These are phyloP conservation scores for Geophilus truncorum DNA, from an alignment of 2,888 invertebrate genomes.

Conservation along the genomic window DNA sequence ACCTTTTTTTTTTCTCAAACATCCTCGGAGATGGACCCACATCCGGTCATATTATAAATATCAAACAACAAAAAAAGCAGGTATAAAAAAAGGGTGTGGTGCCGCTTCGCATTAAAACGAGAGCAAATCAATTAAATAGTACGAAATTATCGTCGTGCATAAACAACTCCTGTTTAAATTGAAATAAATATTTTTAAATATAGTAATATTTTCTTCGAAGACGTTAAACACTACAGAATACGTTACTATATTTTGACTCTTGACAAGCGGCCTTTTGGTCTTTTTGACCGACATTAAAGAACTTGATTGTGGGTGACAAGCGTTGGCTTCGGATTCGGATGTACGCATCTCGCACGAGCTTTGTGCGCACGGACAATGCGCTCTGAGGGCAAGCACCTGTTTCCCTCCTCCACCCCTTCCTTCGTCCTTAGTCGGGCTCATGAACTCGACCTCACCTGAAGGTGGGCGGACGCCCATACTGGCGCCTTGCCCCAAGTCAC, in stretches of 20 bases:
- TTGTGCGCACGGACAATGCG: constrained; percentile 27
- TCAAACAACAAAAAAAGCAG: background rate
- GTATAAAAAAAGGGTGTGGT: constrained; percentile 1
- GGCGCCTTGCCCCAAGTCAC: constrained; percentile 21
- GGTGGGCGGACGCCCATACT: constrained; percentile 23
- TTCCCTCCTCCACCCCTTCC: constrained; percentile 5
- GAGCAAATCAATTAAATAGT: constrained; percentile 4
- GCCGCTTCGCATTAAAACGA: background rate
- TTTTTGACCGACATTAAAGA: background rate
- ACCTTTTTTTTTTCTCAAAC: background rate
- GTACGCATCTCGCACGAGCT: constrained; percentile 16
- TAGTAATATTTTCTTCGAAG: too few relatives aligned
- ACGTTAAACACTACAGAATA: too few relatives aligned
- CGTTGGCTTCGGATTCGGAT: constrained; percentile 23
- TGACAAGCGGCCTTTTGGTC: background rate
- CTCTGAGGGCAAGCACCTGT: constrained; percentile 22
- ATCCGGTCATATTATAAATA: background rate
- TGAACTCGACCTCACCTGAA: constrained; percentile 25
- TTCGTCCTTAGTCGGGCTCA: constrained; percentile 13
- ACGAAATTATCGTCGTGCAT: background rate
- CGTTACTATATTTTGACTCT: background rate
- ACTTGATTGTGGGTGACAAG: constrained; percentile 8
- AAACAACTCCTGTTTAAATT: background rate
- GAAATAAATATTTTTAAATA: too few relatives aligned
- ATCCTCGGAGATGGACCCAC: constrained; percentile 2